Conservation (phyloP, 1,140 invertebrate species). For the Saccostrea glomerata region DNA sequence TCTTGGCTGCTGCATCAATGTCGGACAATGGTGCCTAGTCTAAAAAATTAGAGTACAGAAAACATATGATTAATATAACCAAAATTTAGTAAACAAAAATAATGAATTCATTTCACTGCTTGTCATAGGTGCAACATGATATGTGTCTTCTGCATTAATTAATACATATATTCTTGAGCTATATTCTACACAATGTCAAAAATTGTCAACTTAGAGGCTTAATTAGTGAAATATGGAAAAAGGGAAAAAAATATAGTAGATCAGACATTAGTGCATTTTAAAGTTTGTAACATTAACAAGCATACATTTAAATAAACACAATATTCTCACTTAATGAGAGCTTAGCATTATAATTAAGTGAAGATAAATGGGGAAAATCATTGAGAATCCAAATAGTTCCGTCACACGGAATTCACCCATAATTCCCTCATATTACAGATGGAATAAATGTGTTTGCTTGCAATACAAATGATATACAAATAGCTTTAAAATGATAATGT, state of each 20-base stretch:
- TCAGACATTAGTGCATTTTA: not conserved
- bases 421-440: not conserved
- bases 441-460: not conserved
- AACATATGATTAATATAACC: too few species aligned
- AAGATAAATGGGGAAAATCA: not conserved
- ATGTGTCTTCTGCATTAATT: too few species aligned
- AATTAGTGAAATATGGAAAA: not conserved
- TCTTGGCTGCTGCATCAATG: not conserved
- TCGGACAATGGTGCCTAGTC: not conserved
- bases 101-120: not conserved
- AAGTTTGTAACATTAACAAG: not conserved
- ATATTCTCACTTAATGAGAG: slow-evolving; percentile 6
- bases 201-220: not conserved
- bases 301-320: not conserved
- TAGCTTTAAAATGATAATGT: not conserved
- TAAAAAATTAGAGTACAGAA: not conserved
- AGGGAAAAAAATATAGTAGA: not conserved
- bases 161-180: not conserved
- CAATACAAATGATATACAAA: not conserved
- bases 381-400: not conserved
- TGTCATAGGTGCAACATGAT: not conserved
- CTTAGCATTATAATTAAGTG: not conserved
- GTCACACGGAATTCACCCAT: not conserved
- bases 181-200: too few species aligned
- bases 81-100: not conserved